phyloP scores from a whole-genome alignment of 2,797 vertebrate species.

The Melanotaenia pygmaea region DNA sequence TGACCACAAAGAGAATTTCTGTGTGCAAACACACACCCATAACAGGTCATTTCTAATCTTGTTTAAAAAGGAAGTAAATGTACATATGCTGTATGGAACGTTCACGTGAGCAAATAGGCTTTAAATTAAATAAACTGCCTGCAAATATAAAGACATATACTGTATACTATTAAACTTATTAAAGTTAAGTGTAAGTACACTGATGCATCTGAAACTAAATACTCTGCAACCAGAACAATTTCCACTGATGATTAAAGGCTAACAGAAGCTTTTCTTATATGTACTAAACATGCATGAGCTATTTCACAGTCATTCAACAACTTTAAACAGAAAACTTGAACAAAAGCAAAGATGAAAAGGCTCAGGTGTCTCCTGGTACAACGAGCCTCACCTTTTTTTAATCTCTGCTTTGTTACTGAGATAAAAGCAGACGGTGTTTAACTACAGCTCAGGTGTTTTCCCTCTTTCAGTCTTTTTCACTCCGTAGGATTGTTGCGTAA shows the following conservation, averaged over 20 bases:
- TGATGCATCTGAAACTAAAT: neutral
- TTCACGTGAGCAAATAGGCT: neutral
- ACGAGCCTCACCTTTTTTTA: neutral
- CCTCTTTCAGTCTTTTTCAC: neutral
- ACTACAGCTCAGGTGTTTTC: neutral
- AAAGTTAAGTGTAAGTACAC: neutral
- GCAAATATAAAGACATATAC: too few species aligned
- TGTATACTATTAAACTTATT: neutral
- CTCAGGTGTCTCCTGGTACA: neutral
- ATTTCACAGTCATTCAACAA: too few species aligned
- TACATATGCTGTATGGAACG: neutral
- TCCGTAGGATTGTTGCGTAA: neutral
- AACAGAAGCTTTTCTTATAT: neutral
- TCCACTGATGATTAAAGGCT: neutral
- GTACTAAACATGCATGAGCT: neutral
- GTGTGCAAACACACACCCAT: neutral
- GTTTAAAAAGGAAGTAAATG: conserved; percentile 4
- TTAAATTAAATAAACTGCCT: too few species aligned
- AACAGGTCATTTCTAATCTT: neutral
- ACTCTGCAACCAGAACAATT: neutral
- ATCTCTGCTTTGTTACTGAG: conserved; percentile 3
- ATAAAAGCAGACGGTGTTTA: neutral
- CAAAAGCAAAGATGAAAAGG: conserved; percentile 36
- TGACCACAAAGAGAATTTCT: neutral
- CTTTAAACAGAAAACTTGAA: conserved; percentile 38